phyloP scores from a whole-genome alignment of 2,888 invertebrate genomes.

The Celastrina argiolus region DNA sequence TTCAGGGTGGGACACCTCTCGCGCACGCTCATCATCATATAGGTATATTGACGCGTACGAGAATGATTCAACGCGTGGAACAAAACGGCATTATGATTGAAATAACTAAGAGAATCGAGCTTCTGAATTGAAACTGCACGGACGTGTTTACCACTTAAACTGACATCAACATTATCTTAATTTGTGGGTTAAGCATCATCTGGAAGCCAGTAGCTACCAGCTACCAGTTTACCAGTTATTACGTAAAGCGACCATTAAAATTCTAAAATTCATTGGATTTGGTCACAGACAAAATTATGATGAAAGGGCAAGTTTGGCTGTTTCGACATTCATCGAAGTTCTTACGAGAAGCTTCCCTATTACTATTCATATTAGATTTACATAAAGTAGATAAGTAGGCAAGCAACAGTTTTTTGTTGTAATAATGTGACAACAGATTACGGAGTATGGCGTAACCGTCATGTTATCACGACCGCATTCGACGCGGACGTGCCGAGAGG shows the following conservation, averaged over 20 bases:
- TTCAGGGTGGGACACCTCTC: too few species aligned
- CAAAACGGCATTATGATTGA: too few species aligned
- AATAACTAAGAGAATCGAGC: too few species aligned
- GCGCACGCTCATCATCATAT: too few species aligned
- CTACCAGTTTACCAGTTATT: not conserved
- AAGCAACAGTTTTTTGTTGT: slow-evolving; percentile 13
- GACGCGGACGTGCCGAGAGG: not conserved
- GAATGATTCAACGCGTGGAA: too few species aligned
- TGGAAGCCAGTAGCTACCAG: not conserved
- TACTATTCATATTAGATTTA: not conserved
- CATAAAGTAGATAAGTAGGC: not conserved
- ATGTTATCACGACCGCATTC: not conserved
- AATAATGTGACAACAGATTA: slow-evolving; percentile 7
- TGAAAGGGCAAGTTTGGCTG: not conserved
- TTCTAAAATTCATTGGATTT: not conserved
- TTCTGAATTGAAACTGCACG: too few species aligned
- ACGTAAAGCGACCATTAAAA: not conserved
- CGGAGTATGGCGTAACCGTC: not conserved
- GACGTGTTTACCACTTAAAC: too few species aligned
- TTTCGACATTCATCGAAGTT: not conserved
- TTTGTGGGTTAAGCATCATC: not conserved
- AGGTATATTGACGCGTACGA: too few species aligned
- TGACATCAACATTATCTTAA: not conserved
- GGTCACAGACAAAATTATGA: not conserved
- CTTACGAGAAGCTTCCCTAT: not conserved